These are phyloP conservation scores for Onychostruthus taczanowskii DNA, from an alignment of 2,113 vertebrate species.

Conservation along the genomic window DNA sequence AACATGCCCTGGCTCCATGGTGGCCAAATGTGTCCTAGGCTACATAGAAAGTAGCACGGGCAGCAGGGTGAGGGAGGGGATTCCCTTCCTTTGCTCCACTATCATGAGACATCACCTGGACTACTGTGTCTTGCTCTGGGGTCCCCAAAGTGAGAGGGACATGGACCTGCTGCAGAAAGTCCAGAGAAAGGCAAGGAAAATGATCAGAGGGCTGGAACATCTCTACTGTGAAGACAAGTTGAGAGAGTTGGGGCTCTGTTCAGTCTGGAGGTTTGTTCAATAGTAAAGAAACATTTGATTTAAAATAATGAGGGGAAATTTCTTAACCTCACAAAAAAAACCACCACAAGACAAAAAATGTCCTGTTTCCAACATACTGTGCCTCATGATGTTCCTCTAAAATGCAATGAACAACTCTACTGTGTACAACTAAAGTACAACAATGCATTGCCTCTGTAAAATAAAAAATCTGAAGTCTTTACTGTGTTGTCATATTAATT, in stretches of 20 bases:
- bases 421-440: not conserved
- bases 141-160: not conserved
- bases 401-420: not conserved
- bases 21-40: not conserved
- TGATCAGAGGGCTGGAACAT: not conserved
- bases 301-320: not conserved
- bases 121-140: not conserved
- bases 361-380: not conserved
- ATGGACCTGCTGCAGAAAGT: not conserved
- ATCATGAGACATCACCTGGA: not conserved
- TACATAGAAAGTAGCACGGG: not conserved
- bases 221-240: not conserved
- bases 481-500: not conserved
- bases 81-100: not conserved
- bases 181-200: not conserved
- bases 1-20: rapidly evolving
- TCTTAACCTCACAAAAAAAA: not conserved
- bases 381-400: not conserved
- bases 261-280: not conserved
- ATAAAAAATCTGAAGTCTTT: not conserved
- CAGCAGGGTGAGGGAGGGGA: not conserved
- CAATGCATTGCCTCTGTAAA: not conserved
- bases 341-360: not conserved
- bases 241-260: not conserved
- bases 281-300: not conserved